These are phyloP conservation scores for Cosmia trapezina DNA, from an alignment of 2,888 invertebrate species.

Conservation along the genomic window DNA sequence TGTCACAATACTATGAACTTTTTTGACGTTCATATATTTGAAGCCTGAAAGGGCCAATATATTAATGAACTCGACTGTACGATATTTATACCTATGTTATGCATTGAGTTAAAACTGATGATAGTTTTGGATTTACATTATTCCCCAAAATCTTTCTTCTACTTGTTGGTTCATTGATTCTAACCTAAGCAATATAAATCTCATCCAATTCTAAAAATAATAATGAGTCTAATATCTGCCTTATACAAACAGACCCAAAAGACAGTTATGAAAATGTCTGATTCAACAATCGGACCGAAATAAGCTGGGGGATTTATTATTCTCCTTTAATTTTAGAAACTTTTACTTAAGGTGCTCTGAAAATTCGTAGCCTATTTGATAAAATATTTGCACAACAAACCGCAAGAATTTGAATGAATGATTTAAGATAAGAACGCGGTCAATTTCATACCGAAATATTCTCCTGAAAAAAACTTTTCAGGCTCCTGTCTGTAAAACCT, in stretches of 20 bases:
- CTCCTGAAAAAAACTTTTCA: conserved; percentile 22
- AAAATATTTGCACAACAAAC: conserved; percentile 44
- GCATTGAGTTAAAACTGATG: background rate
- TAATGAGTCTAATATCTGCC: background rate
- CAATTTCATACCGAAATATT: conserved; percentile 46
- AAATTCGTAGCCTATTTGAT: conserved; percentile 12
- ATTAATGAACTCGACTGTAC: too few species aligned
- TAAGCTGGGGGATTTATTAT: conserved; percentile 15
- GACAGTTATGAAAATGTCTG: conserved; percentile 19
- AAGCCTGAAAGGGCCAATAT: too few species aligned
- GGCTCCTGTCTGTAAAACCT: conserved; percentile 32
- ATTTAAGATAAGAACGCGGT: conserved; percentile 35
- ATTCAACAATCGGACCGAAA: conserved; percentile 14
- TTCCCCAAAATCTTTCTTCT: background rate
- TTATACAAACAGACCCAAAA: conserved; percentile 10
- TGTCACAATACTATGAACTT: too few species aligned
- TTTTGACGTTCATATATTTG: too few species aligned
- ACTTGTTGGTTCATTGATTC: background rate
- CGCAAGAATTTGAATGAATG: conserved; percentile 38
- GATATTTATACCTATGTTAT: too few species aligned
- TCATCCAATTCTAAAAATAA: background rate
- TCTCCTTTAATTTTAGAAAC: conserved; percentile 14
- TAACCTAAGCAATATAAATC: background rate
- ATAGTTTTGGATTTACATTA: background rate
- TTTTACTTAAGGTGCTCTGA: background rate